A percentile compares a stretch with the other conserved stretches of the same genome.
phyloP scores from a whole-genome alignment of 2,797 vertebrate genomes.

The Rachycentron canadum region DNA sequence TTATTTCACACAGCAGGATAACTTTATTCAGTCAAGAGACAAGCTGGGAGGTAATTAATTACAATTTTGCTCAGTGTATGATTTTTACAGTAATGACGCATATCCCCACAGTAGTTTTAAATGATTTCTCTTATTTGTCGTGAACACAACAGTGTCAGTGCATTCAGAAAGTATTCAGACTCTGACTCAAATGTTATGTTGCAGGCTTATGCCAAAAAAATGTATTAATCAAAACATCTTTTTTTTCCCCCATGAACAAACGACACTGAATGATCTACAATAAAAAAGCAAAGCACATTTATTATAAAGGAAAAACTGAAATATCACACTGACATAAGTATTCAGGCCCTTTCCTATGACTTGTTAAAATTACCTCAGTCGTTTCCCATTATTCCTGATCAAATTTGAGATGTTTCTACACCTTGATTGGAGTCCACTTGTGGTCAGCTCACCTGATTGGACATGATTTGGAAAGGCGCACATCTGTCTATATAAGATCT shows the following conservation, averaged over 20 bases:
- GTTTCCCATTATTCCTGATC: too few relatives aligned
- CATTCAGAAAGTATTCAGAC: too few relatives aligned
- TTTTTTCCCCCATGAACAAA: too few relatives aligned
- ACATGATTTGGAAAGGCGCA: not conserved
- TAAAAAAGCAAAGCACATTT: not conserved
- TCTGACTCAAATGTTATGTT: not conserved
- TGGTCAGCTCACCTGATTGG: not conserved
- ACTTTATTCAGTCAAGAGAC: slow-evolving; percentile 4
- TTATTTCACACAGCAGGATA: slow-evolving; percentile 1
- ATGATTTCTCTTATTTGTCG: not conserved
- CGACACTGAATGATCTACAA: not conserved
- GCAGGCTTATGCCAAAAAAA: not conserved
- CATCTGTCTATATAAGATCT: not conserved
- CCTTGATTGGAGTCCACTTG: not conserved
- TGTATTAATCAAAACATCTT: too few relatives aligned
- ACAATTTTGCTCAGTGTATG: not conserved
- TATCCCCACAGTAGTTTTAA: not conserved
- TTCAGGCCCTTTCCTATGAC: too few relatives aligned
- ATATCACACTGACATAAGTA: too few relatives aligned
- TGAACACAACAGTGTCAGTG: not conserved
- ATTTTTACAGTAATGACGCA: slow-evolving; percentile 2
- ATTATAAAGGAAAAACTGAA: too few relatives aligned
- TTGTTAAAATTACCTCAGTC: too few relatives aligned
- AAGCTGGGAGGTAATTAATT: slow-evolving; percentile 14
- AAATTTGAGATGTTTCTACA: too few relatives aligned